These are phyloP conservation scores for Macrosoma leucophasiata DNA, from an alignment of 2,888 invertebrate species.

Conservation along the genomic window DNA sequence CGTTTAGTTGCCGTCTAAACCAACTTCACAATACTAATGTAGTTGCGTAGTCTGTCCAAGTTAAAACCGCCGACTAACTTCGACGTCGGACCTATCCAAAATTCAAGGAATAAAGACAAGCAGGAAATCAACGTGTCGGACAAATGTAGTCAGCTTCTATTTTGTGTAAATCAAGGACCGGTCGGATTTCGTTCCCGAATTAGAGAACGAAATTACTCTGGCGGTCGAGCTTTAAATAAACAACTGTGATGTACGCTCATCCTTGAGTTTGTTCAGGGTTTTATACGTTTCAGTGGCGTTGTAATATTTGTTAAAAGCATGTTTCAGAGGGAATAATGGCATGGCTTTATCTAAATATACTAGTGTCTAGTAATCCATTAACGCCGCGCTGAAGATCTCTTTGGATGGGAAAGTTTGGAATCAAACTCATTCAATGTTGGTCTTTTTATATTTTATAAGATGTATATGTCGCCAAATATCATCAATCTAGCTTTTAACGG, in stretches of 20 bases:
- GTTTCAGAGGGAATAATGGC: no score
- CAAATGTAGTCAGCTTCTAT: slow-evolving; percentile 37
- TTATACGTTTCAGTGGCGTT: slow-evolving; percentile 11
- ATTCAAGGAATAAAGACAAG: slow-evolving; percentile 57
- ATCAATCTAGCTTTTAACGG: no score
- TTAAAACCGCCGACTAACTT: slow-evolving; percentile 49
- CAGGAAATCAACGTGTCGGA: slow-evolving; percentile 44
- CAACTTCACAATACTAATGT: slow-evolving; percentile 31
- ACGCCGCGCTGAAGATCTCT: no score
- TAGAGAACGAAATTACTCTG: slow-evolving; percentile 39
- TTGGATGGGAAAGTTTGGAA: no score
- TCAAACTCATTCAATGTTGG: no score
- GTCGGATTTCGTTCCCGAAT: slow-evolving; percentile 36
- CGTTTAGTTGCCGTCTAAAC: slow-evolving; percentile 8
- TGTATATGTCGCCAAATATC: no score
- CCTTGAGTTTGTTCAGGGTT: slow-evolving; percentile 11
- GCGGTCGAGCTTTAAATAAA: slow-evolving; percentile 40
- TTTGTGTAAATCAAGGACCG: slow-evolving; percentile 43
- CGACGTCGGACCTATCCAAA: slow-evolving; percentile 54
- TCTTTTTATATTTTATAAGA: no score
- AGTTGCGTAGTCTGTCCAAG: slow-evolving; percentile 51
- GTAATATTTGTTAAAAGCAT: slow-evolving; percentile 2
- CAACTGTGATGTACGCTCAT: slow-evolving; percentile 30
- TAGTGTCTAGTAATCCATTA: no score
- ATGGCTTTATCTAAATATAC: no score